These are phyloP conservation scores for Rallus crepitans DNA, from an alignment of 2,797 vertebrate species.

Conservation along the genomic window DNA sequence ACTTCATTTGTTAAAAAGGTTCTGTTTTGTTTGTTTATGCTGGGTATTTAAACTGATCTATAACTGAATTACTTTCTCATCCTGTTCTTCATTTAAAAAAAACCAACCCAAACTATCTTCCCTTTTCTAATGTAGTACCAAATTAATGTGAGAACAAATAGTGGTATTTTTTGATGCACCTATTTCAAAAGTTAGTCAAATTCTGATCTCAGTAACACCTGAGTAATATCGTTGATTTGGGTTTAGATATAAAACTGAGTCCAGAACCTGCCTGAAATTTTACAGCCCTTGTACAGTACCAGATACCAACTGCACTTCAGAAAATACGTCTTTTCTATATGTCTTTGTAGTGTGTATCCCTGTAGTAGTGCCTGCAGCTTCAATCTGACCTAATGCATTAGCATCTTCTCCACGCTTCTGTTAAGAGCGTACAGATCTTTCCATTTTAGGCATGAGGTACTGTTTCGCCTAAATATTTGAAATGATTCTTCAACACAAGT, in stretches of 20 bases:
- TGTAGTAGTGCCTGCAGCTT: not conserved
- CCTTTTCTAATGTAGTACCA: conserved; percentile 83
- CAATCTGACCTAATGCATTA: not conserved
- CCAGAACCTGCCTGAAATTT: not conserved
- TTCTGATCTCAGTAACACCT: not conserved
- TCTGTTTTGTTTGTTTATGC: conserved; percentile 72
- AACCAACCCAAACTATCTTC: conserved; percentile 68
- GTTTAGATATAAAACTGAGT: not conserved
- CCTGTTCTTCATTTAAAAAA: conserved; percentile 74
- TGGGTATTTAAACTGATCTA: conserved; percentile 73
- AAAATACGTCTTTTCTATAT: not conserved
- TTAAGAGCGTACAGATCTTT: not conserved
- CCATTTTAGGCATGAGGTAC: not conserved
- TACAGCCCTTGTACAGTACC: not conserved
- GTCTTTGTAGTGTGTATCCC: not conserved
- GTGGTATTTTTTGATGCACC: not conserved
- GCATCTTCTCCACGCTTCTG: not conserved
- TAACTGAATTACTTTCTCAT: conserved; percentile 76
- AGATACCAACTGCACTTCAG: not conserved
- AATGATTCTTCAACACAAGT: conserved; percentile 30
- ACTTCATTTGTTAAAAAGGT: conserved; percentile 18
- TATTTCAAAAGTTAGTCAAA: conserved; percentile 4
- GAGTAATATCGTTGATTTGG: not conserved
- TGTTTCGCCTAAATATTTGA: not conserved
- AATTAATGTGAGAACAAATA: conserved; percentile 32